Evolutionary conservation across 2,888 invertebrate species (phyloP).

Genomic region (Alloscopus bannaensis): DNA sequence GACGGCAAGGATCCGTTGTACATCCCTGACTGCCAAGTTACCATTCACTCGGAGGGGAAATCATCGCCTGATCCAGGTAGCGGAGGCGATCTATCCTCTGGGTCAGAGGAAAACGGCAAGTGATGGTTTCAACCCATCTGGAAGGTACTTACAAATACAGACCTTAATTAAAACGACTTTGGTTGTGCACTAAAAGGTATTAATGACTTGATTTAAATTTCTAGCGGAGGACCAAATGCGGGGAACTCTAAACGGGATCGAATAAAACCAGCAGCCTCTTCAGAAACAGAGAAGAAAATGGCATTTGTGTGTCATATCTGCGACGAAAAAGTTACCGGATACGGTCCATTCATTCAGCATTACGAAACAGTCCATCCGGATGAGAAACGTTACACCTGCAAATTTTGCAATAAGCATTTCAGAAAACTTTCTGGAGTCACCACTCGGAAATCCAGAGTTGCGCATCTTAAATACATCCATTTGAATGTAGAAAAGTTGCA

Average conservation of each 20-base stretch:
- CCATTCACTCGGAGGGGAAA: neutral
- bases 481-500: neutral
- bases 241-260: neutral
- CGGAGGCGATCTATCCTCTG: too few relatives aligned
- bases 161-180: neutral
- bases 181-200: neutral
- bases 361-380: constrained; percentile 28
- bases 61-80: neutral
- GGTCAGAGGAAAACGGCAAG: too few relatives aligned
- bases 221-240: neutral
- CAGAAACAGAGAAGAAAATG: neutral
- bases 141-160: neutral
- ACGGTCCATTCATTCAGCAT: constrained; percentile 23
- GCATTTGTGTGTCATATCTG: constrained; percentile 26
- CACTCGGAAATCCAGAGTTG: neutral
- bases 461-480: constrained; percentile 12
- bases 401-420: constrained; percentile 34
- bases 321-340: neutral
- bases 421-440: constrained; percentile 12
- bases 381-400: constrained; percentile 34
- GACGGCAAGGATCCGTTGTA: neutral
- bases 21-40: neutral
- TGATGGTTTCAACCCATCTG: neutral
- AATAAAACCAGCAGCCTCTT: neutral
- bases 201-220: neutral